phyloP scores from a whole-genome alignment of 1,140 invertebrate species.

The Drosophila yakuba region DNA sequence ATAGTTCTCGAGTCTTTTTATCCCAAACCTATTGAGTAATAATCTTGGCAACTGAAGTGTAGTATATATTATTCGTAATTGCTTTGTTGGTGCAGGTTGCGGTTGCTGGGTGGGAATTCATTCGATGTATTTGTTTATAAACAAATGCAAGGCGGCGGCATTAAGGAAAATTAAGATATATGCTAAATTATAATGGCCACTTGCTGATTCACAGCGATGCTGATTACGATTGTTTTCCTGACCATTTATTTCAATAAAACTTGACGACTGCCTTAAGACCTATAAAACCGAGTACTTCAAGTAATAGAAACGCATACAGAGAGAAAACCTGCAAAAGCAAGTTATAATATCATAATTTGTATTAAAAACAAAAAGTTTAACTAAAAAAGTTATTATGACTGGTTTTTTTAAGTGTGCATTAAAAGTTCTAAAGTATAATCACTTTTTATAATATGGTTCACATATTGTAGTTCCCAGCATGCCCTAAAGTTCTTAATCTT shows the following conservation, averaged over 20 bases:
- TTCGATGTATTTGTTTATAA: conserved; percentile 41
- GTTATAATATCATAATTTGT: too few relatives aligned
- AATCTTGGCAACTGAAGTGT: conserved; percentile 12
- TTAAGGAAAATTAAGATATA: conserved; percentile 8
- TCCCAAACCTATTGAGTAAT: conserved; percentile 23
- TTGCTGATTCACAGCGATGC: neutral
- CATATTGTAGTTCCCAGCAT: neutral
- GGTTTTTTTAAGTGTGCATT: too few relatives aligned
- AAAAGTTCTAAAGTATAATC: neutral
- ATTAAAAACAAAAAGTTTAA: too few relatives aligned
- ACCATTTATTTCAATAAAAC: too few relatives aligned
- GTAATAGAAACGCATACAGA: neutral
- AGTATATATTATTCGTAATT: conserved; percentile 20
- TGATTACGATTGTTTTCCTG: neutral
- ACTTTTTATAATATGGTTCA: neutral
- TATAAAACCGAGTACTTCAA: neutral
- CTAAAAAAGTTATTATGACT: too few relatives aligned
- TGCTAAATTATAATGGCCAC: neutral
- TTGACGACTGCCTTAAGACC: neutral
- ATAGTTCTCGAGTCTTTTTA: conserved; percentile 30
- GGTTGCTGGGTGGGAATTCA: conserved; percentile 26
- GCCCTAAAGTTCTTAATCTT: neutral
- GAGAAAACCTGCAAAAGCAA: neutral
- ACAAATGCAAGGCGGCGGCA: conserved; percentile 14
- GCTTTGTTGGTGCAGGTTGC: conserved; percentile 56